These are phyloP conservation scores for Troides helena DNA, from an alignment of 2,888 invertebrate species.

Conservation along the genomic window DNA sequence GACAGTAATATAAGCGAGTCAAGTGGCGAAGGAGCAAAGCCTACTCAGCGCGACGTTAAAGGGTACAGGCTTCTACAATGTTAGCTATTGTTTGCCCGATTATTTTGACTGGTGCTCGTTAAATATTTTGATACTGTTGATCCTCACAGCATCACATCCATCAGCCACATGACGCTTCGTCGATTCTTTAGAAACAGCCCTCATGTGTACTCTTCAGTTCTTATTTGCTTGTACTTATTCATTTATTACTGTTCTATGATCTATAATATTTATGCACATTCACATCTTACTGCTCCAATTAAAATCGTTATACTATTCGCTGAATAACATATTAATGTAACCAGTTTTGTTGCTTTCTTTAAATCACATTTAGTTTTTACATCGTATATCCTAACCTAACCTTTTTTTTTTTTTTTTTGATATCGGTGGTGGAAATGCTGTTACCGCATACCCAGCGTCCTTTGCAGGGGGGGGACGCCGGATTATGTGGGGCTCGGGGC, in stretches of 20 bases:
- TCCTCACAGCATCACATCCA: conserved; percentile 40
- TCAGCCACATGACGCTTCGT: conserved; percentile 29
- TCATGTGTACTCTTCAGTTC: conserved; percentile 3
- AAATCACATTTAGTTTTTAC: too few species aligned
- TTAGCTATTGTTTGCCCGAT: conserved; percentile 68
- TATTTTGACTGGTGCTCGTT: conserved; percentile 66
- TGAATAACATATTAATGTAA: too few species aligned
- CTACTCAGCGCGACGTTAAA: conserved; percentile 72
- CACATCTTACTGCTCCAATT: too few species aligned
- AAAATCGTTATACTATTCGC: too few species aligned
- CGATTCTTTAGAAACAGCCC: conserved; percentile 20
- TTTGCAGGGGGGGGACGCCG: too few species aligned
- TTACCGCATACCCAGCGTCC: too few species aligned
- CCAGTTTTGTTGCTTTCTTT: too few species aligned
- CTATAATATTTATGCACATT: too few species aligned
- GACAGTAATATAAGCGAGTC: conserved; percentile 79
- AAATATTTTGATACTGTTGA: conserved; percentile 44
- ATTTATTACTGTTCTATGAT: background rate
- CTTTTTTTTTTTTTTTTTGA: too few species aligned
- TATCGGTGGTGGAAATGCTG: too few species aligned
- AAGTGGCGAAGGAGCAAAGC: conserved; percentile 73
- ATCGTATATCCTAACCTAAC: too few species aligned
- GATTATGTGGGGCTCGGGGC: too few species aligned
- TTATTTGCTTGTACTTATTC: conserved; percentile 20
- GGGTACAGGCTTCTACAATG: conserved; percentile 77